Conservation (phyloP, 2,888 invertebrate species). For the Drosophila mulleri region DNA sequence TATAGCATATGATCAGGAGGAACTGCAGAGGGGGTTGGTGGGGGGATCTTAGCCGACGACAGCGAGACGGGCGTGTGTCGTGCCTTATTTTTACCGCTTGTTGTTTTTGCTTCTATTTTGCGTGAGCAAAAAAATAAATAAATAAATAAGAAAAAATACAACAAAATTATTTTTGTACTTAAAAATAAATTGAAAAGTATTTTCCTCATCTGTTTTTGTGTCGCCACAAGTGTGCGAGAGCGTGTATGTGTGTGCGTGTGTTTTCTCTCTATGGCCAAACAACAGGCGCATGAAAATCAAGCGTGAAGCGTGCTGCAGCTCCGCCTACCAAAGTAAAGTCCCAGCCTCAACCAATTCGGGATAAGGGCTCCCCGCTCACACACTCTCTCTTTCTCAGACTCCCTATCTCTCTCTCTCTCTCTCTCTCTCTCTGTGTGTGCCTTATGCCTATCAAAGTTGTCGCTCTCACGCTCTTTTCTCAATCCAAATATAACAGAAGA, state of each 20-base stretch:
- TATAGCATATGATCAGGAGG: slow-evolving; percentile 27
- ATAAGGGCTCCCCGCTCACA: slow-evolving; percentile 13
- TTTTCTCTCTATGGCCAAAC: slow-evolving; percentile 49
- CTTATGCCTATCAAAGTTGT: slow-evolving; percentile 43
- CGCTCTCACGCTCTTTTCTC: slow-evolving; percentile 11
- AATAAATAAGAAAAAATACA: slow-evolving; percentile 7
- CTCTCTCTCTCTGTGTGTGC: slow-evolving; percentile 24
- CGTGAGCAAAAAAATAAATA: slow-evolving; percentile 25
- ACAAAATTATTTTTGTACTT: slow-evolving; percentile 80
- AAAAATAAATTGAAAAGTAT: slow-evolving; percentile 82
- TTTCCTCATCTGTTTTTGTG: slow-evolving; percentile 66
- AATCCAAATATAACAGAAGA: slow-evolving; percentile 58
- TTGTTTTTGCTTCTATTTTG: slow-evolving; percentile 27
- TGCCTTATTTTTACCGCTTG: slow-evolving; percentile 73
- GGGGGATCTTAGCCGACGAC: slow-evolving; percentile 32
- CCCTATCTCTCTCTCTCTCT: not conserved
- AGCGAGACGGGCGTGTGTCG: slow-evolving; percentile 64
- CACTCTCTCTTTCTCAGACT: not conserved
- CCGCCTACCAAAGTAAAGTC: slow-evolving; percentile 6
- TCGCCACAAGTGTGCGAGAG: slow-evolving; percentile 3
- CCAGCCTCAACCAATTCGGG: slow-evolving; percentile 20
- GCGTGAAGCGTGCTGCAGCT: slow-evolving; percentile 69
- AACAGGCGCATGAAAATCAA: slow-evolving; percentile 75
- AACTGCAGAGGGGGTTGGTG: not conserved
- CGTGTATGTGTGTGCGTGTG: not conserved